A percentile compares a stretch with the other conserved stretches of the same genome.
These are phyloP conservation scores for Aphrophora alni DNA, from an alignment of 2,888 invertebrate genomes.

Conservation along the genomic window DNA sequence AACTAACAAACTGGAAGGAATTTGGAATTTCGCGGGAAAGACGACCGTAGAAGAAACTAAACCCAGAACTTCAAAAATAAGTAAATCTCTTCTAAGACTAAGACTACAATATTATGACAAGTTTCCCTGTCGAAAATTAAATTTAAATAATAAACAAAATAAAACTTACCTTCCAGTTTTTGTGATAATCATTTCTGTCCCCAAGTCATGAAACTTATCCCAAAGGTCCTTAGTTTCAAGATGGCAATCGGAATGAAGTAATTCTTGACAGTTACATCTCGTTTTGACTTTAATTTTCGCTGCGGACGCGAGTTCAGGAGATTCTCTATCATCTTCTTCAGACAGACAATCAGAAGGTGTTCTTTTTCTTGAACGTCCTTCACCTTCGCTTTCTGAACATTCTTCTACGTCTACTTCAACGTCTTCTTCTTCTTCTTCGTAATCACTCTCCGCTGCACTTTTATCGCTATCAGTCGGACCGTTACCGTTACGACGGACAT, in stretches of 20 bases:
- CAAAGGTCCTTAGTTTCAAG: slow-evolving; percentile 82
- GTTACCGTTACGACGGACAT: slow-evolving; percentile 62
- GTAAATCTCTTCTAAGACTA: no score
- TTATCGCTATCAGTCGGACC: slow-evolving; percentile 59
- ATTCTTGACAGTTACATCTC: slow-evolving; percentile 71
- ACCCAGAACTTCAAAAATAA: no score
- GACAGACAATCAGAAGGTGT: slow-evolving; percentile 52
- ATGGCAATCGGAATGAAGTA: slow-evolving; percentile 71
- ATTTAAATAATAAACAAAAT: no score
- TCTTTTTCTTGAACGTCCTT: slow-evolving; percentile 51
- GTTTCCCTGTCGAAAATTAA: no score
- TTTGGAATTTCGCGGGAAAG: no score
- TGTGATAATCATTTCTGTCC: slow-evolving; percentile 87
- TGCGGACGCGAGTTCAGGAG: not conserved
- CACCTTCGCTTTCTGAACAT: slow-evolving; percentile 71
- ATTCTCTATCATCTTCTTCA: slow-evolving; percentile 43
- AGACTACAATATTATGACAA: no score
- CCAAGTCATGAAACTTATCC: slow-evolving; percentile 80
- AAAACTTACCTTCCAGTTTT: slow-evolving; percentile 73
- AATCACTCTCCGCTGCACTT: slow-evolving; percentile 60
- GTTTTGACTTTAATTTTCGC: not conserved
- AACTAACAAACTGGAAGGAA: no score
- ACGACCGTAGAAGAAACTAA: no score
- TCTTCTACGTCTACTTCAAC: slow-evolving; percentile 75
- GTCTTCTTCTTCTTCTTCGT: slow-evolving; percentile 65